Evolutionary conservation across 2,113 vertebrate species (phyloP), one percentile per base, ranked within the genome.

Genomic region (Lepisosteus oculatus): DNA sequence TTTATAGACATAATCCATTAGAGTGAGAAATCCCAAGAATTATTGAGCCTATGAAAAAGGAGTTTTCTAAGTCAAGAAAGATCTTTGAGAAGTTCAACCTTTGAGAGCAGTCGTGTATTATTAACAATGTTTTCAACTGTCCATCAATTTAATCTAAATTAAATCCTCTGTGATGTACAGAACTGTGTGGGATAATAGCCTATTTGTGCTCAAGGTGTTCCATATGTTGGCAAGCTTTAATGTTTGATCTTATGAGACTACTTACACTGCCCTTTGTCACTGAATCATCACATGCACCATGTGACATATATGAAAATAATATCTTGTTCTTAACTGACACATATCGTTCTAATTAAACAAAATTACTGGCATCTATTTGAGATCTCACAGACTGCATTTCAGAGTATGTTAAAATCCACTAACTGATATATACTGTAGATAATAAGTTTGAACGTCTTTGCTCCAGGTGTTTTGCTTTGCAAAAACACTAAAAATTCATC

Each of bases 281-380:
- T 64, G 62, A 41, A 64, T 3, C 62, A 64, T 64, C 62, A 64
- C 62, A 64, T 64, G 62, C 17, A 41, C 17, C 62, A 64, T 64
- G 62, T 64, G 61, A 62, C 14, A 2, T 17, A 62, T 17, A 7
- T 14, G 42, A 64, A 43, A 29, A 64, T 64, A 59, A 59, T 11
- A 12, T 64, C 8, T 9, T 7, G 62, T 41, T 41, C 8, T 9
- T 64, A 15, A 2, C 6, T 64, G 62, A 64, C 17, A 64, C 41
- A 42, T 64, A 29, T 64, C 62, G 6, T 43, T 17, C 17, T 64
- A 64, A 64, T 29, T 64, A 64, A 17, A 64, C 2, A 8, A 29
- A 64, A 64, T 64, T 15, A 64, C 12, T 14, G 14, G 15, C 62
- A 42, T 64, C 62, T 29, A 29, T 64, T 9, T 64, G 17, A 42